A percentile compares a stretch with the other conserved stretches of the same genome.
These are phyloP conservation scores for Rhadinocentrus ornatus DNA, from an alignment of 2,797 vertebrate species.

Conservation along the genomic window DNA sequence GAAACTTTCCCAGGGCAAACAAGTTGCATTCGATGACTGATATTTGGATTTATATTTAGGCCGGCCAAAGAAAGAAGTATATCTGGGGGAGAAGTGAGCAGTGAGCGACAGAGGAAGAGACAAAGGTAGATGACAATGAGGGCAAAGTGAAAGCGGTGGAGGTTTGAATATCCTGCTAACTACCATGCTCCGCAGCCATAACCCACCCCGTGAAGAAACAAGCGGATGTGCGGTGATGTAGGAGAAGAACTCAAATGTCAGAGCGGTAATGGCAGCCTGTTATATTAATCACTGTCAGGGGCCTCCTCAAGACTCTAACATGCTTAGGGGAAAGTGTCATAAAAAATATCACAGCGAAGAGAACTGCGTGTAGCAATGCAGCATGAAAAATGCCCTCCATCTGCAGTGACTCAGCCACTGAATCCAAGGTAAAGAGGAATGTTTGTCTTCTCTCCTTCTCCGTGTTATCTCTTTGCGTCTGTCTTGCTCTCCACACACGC, in stretches of 20 bases:
- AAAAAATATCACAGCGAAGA: slow-evolving; percentile 68
- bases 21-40: slow-evolving; percentile 27
- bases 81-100: slow-evolving; percentile 10
- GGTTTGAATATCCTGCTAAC: slow-evolving; percentile 49
- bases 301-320: slow-evolving; percentile 63
- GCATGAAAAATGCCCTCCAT: slow-evolving; percentile 80
- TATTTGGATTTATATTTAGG: slow-evolving; percentile 17
- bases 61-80: slow-evolving; percentile 13
- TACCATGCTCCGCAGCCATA: slow-evolving; percentile 19
- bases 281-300: slow-evolving; percentile 73
- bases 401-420: slow-evolving; percentile 78
- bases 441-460: slow-evolving; percentile 55
- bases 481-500: slow-evolving; percentile 37
- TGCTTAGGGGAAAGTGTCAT: slow-evolving; percentile 69
- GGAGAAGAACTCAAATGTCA: slow-evolving; percentile 69
- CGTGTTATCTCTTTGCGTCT: slow-evolving; percentile 24
- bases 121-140: slow-evolving; percentile 27
- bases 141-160: slow-evolving; percentile 31
- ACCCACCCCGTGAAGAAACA: slow-evolving; percentile 35
- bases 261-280: slow-evolving; percentile 60
- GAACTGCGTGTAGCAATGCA: slow-evolving; percentile 70
- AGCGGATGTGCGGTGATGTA: slow-evolving; percentile 39
- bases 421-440: slow-evolving; percentile 72
- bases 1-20: slow-evolving; percentile 39
- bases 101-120: slow-evolving; percentile 24